phyloP scores from a whole-genome alignment of 2,113 vertebrate genomes.

The Microtus richardsoni region DNA sequence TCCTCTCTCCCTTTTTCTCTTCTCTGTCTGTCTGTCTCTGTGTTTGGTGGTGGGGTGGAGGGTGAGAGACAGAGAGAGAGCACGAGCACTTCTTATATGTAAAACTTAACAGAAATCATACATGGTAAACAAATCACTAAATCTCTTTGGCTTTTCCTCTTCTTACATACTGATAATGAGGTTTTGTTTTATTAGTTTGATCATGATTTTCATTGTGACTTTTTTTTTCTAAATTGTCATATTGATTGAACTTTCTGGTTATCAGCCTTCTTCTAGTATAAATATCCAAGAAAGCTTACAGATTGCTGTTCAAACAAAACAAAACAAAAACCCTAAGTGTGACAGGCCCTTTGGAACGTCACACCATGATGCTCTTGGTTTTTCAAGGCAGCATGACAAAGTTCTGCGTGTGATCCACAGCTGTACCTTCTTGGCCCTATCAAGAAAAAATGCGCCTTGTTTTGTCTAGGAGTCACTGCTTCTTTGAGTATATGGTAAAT shows the following conservation, averaged over 20 bases:
- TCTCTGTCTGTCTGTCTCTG: not conserved
- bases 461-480: not conserved
- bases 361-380: too few species aligned
- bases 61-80: not conserved
- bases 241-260: constrained; percentile 31
- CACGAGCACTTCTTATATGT: not conserved
- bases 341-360: not conserved
- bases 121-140: not conserved
- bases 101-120: not conserved
- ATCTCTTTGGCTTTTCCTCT: not conserved
- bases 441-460: not conserved
- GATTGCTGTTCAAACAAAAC: too few species aligned
- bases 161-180: not conserved
- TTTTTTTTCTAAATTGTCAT: not conserved
- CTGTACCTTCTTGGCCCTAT: not conserved
- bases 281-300: too few species aligned
- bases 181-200: not conserved
- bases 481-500: not conserved
- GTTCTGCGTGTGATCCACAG: not conserved
- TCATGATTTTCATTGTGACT: not conserved
- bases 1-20: accelerated
- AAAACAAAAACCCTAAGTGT: not conserved
- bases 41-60: too few species aligned
- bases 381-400: not conserved
- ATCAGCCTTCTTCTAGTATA: not conserved